A percentile compares a stretch with the other conserved stretches of the same genome.
These are phyloP conservation scores for Hippocampus mohnikei DNA, from an alignment of 2,113 vertebrate species.

Conservation along the genomic window DNA sequence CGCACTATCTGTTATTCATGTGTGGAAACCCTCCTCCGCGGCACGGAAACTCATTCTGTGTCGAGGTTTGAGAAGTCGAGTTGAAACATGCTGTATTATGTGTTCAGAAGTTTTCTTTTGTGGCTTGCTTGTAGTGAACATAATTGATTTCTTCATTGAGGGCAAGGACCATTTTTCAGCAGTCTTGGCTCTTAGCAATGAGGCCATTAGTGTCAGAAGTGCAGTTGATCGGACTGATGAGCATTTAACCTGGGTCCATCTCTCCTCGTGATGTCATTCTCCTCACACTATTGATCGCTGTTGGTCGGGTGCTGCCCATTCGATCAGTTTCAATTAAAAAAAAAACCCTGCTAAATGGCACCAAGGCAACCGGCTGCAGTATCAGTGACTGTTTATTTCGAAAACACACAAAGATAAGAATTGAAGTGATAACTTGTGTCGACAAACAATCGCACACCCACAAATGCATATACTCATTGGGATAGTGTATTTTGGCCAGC, in stretches of 20 bases:
- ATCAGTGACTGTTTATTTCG: slow-evolving; percentile 21
- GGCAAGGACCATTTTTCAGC: background rate
- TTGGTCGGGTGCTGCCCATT: slow-evolving; percentile 6
- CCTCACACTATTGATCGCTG: slow-evolving; percentile 34
- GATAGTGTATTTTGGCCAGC: slow-evolving; percentile 17
- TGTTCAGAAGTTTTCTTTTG: slow-evolving; percentile 9
- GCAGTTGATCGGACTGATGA: slow-evolving; percentile 44
- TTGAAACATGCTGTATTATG: background rate
- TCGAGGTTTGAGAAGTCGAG: slow-evolving; percentile 3
- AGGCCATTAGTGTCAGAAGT: slow-evolving; percentile 30
- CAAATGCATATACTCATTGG: background rate
- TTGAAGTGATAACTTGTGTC: slow-evolving; percentile 19
- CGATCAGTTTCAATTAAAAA: slow-evolving; percentile 34
- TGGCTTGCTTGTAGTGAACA: background rate
- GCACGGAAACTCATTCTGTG: slow-evolving; percentile 21
- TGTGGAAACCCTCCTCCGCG: background rate
- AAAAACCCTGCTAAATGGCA: slow-evolving; percentile 16
- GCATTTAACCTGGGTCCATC: slow-evolving; percentile 40
- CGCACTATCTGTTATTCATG: slow-evolving; percentile 4
- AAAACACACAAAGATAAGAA: slow-evolving; percentile 21
- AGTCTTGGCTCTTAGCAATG: slow-evolving; percentile 13
- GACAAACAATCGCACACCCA: background rate
- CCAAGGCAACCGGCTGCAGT: background rate
- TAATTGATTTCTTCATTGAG: slow-evolving; percentile 7
- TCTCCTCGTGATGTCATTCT: slow-evolving; percentile 48